Conservation (phyloP, 2,888 invertebrate genomes). For the Coelopa pilipes region DNA sequence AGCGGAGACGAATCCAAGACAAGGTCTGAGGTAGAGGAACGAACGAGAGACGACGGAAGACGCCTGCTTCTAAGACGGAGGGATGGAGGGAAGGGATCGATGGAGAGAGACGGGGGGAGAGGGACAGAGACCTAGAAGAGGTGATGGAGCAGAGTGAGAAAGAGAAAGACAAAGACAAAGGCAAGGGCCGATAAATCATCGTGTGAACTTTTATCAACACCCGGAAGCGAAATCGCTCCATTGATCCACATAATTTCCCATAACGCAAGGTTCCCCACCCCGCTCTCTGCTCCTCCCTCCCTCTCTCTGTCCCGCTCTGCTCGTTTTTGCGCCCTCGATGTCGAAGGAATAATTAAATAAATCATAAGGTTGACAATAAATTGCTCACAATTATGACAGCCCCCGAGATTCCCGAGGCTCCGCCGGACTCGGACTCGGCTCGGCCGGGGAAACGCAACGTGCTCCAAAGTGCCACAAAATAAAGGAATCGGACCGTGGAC, state of each 20-base stretch:
- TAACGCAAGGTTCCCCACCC: neutral
- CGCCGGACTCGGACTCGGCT: too few relatives aligned
- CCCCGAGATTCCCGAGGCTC: too few relatives aligned
- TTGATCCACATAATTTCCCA: conserved; percentile 30
- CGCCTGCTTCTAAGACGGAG: too few relatives aligned
- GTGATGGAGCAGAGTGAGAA: neutral
- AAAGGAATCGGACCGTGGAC: conserved; percentile 23
- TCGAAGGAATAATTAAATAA: conserved; percentile 49
- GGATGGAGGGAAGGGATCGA: too few relatives aligned
- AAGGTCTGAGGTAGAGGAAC: too few relatives aligned
- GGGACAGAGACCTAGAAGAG: neutral
- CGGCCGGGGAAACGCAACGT: conserved; percentile 25
- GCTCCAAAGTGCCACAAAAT: conserved; percentile 32
- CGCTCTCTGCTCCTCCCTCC: neutral
- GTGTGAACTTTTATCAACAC: conserved; percentile 25
- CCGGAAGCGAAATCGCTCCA: conserved; percentile 18
- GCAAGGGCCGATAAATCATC: conserved; percentile 9
- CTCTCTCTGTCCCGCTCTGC: neutral
- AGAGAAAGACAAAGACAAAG: too few relatives aligned
- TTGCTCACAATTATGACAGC: conserved; percentile 62
- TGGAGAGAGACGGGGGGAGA: too few relatives aligned
- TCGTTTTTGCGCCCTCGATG: neutral
- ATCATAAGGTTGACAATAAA: conserved; percentile 59
- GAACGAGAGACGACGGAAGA: too few relatives aligned
- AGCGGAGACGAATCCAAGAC: neutral